phyloP scores from a whole-genome alignment of 2,888 invertebrate genomes.

The Bibio marci region DNA sequence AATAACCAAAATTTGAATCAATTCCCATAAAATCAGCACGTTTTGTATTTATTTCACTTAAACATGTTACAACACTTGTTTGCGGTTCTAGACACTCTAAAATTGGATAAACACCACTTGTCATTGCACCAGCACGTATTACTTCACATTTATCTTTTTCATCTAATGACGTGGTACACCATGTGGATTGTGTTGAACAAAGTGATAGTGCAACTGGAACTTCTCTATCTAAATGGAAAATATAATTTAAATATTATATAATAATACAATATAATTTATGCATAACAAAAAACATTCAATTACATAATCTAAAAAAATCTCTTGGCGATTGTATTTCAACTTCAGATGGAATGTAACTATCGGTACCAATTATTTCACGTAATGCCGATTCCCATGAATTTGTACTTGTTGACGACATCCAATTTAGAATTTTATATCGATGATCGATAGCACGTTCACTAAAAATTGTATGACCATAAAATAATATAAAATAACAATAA shows the following conservation, averaged over 20 bases:
- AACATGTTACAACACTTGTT: conserved; percentile 32
- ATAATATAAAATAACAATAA: too few species aligned
- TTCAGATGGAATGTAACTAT: conserved; percentile 4
- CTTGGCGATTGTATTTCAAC: conserved; percentile 8
- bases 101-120: conserved; percentile 39
- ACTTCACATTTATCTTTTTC: conserved; percentile 44
- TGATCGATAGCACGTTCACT: conserved; percentile 13
- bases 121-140: conserved; percentile 35
- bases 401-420: conserved; percentile 12
- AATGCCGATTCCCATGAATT: conserved; percentile 11
- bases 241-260: neutral
- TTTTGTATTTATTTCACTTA: conserved; percentile 32
- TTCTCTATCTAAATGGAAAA: conserved; percentile 11
- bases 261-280: neutral
- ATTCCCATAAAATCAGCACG: conserved; percentile 40
- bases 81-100: conserved; percentile 34
- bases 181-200: conserved; percentile 25
- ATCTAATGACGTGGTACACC: conserved; percentile 38
- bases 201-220: conserved; percentile 10
- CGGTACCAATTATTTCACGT: conserved; percentile 13
- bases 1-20: conserved; percentile 43
- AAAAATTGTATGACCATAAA: neutral
- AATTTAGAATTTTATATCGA: conserved; percentile 11
- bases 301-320: conserved; percentile 9
- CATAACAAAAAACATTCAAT: neutral